Percentiles rank a stretch among this genome's conserved stretches.
Conservation (phyloP, 2,113 vertebrate genomes). For the Melozone crissalis region DNA sequence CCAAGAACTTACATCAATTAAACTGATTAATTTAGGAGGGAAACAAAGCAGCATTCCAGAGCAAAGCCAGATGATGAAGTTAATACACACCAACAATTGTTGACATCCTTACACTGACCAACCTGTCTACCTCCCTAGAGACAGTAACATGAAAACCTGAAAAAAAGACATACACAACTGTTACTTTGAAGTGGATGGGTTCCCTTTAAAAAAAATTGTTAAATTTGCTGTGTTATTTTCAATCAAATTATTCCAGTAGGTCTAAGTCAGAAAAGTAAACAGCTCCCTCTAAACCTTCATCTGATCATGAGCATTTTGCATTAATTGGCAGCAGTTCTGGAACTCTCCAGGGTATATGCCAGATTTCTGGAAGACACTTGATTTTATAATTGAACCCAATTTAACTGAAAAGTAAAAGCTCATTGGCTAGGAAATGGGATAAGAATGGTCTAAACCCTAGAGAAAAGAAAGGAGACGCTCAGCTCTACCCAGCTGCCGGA, state of each 20-base stretch:
- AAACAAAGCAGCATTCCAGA: neutral
- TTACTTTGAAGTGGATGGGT: neutral
- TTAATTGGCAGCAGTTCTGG: constrained; percentile 9
- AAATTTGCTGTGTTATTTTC: neutral
- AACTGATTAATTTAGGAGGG: neutral
- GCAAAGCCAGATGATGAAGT: neutral
- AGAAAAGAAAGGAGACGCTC: neutral
- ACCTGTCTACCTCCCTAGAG: neutral
- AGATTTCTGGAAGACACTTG: constrained; percentile 26
- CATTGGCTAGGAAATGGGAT: constrained; percentile 48
- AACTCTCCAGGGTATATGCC: neutral
- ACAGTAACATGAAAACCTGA: neutral
- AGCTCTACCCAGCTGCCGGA: constrained; percentile 6
- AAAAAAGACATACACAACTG: neutral
- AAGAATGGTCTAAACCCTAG: constrained; percentile 26
- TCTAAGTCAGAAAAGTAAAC: constrained; percentile 2
- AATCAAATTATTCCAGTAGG: neutral
- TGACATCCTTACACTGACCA: neutral
- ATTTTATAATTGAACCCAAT: constrained; percentile 56
- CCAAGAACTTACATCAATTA: neutral
- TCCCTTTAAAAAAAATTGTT: neutral
- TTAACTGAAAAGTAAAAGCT: constrained; percentile 60
- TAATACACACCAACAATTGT: neutral
- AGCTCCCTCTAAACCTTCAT: neutral
- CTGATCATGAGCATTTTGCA: neutral